Conservation (phyloP, 1,140 invertebrate genomes). For the Lepidurus apus region DNA sequence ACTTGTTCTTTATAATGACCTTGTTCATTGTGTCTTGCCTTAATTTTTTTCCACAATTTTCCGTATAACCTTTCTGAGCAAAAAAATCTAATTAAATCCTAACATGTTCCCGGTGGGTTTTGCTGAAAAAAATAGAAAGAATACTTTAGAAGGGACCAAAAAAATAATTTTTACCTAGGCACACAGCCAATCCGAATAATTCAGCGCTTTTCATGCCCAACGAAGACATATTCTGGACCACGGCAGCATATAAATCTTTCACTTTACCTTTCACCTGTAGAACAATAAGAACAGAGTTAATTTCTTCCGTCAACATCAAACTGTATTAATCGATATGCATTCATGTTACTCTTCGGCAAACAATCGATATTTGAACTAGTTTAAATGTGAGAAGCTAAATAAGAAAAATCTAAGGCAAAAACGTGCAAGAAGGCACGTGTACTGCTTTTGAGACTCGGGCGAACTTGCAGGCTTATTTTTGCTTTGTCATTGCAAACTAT, state of each 20-base stretch:
- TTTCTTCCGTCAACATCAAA: too few relatives aligned
- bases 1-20: conserved; percentile 8
- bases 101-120: neutral
- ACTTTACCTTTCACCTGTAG: conserved; percentile 74
- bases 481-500: neutral
- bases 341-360: too few relatives aligned
- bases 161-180: conserved; percentile 58
- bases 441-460: too few relatives aligned
- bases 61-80: neutral
- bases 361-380: too few relatives aligned
- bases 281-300: conserved; percentile 36
- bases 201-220: conserved; percentile 75
- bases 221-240: conserved; percentile 66
- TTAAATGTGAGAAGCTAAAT: too few relatives aligned
- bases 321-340: too few relatives aligned
- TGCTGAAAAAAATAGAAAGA: neutral
- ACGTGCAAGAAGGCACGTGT: too few relatives aligned
- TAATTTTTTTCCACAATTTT: neutral
- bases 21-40: neutral
- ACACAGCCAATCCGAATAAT: conserved; percentile 73
- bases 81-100: neutral
- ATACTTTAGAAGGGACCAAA: conserved; percentile 23
- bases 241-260: conserved; percentile 72
- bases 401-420: too few relatives aligned
- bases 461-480: neutral